Percentiles rank a stretch among this genome's conserved stretches.
Evolutionary conservation across 2,888 invertebrate species (phyloP).

Genomic region (Arge pagana): DNA sequence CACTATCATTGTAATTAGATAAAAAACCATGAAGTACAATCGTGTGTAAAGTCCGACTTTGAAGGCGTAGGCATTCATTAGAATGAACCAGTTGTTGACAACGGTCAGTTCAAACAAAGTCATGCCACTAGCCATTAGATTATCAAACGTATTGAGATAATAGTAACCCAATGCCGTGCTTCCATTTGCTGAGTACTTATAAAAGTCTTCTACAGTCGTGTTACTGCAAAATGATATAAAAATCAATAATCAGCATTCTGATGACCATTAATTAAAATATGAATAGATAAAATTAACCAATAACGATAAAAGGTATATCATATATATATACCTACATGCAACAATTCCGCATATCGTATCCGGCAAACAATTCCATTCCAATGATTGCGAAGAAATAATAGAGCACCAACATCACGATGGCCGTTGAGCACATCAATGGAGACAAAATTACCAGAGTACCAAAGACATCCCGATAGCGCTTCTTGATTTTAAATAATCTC

Average conservation of each 20-base stretch:
- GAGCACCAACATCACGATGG: constrained; percentile 80
- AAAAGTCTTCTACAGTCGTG: constrained; percentile 84
- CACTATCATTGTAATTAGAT: constrained; percentile 89
- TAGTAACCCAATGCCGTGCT: constrained; percentile 79
- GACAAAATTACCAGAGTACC: constrained; percentile 80
- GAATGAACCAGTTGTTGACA: constrained; percentile 91
- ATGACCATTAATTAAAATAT: background rate
- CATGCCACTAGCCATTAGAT: constrained; percentile 77
- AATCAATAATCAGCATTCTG: background rate
- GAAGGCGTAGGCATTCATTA: constrained; percentile 84
- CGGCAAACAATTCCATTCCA: constrained; percentile 86
- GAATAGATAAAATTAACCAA: constrained; percentile 9
- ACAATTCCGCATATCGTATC: constrained; percentile 77
- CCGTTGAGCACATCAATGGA: constrained; percentile 83
- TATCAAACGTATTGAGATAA: constrained; percentile 84
- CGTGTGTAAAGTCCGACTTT: constrained; percentile 74
- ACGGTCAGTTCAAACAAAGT: constrained; percentile 89
- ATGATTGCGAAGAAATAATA: constrained; percentile 90
- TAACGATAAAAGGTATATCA: constrained; percentile 9
- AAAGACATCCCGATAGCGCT: constrained; percentile 81
- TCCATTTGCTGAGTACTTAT: constrained; percentile 70
- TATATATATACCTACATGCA: constrained; percentile 69
- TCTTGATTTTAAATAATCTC: constrained; percentile 77
- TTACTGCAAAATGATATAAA: constrained; percentile 64
- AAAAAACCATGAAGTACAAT: constrained; percentile 88